These are phyloP conservation scores for Nephrocerus scutellatus DNA, from an alignment of 2,888 invertebrate genomes.

Conservation along the genomic window DNA sequence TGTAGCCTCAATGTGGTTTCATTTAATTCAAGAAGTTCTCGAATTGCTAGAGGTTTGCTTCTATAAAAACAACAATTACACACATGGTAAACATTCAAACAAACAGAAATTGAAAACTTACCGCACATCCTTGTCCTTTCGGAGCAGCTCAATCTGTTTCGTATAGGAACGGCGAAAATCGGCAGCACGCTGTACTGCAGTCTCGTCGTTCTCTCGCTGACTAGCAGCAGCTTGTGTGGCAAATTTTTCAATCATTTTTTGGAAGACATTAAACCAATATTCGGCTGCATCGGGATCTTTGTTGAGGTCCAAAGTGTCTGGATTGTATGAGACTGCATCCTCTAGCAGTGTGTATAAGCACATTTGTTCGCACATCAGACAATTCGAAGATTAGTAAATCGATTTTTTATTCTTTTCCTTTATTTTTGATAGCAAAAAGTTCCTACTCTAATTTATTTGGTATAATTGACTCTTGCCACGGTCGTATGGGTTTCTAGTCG, in stretches of 20 bases:
- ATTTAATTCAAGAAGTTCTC: slow-evolving; percentile 84
- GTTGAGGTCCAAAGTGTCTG: slow-evolving; percentile 87
- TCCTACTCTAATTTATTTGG: too few species aligned
- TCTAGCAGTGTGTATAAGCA: slow-evolving; percentile 72
- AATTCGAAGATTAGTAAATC: too few species aligned
- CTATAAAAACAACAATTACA: slow-evolving; percentile 30
- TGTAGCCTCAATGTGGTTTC: slow-evolving; percentile 86
- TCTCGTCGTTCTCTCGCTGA: slow-evolving; percentile 59
- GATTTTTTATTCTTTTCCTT: too few species aligned
- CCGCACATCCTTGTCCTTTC: slow-evolving; percentile 19
- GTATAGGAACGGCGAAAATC: slow-evolving; percentile 79
- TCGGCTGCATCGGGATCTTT: slow-evolving; percentile 76
- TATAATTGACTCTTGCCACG: too few species aligned
- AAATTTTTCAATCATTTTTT: slow-evolving; percentile 78
- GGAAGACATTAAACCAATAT: slow-evolving; percentile 91
- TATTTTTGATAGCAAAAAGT: too few species aligned
- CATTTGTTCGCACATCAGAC: slow-evolving; percentile 28
- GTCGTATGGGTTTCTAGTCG: too few species aligned
- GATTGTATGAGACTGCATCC: slow-evolving; percentile 72
- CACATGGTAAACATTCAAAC: background rate
- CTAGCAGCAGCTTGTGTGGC: slow-evolving; percentile 74
- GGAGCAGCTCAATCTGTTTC: slow-evolving; percentile 55
- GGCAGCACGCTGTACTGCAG: slow-evolving; percentile 70
- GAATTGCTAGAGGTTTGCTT: slow-evolving; percentile 79
- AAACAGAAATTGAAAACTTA: slow-evolving; percentile 9